Evolutionary conservation across 2,113 vertebrate genomes (phyloP).

Genomic region (Campylomormyrus tamandua): DNA sequence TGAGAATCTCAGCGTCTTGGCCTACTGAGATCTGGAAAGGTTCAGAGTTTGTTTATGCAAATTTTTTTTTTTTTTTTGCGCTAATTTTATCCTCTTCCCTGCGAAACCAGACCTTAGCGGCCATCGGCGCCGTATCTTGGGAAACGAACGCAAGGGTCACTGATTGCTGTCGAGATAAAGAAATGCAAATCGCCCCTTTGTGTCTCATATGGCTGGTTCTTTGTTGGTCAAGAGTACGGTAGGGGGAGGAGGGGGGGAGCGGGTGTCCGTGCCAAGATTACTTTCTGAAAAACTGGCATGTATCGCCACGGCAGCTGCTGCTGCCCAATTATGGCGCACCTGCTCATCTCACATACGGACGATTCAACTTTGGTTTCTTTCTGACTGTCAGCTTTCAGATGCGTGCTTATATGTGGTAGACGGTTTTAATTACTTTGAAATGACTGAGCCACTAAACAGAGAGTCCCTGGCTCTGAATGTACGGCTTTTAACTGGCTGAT

Average conservation of each 20-base stretch:
- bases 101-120: background rate
- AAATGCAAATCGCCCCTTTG: slow-evolving; percentile 22
- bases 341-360: slow-evolving; percentile 38
- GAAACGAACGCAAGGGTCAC: slow-evolving; percentile 1
- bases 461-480: slow-evolving; percentile 4
- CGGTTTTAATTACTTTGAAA: slow-evolving; percentile 35
- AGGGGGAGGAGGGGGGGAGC: background rate
- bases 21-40: background rate
- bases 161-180: slow-evolving; percentile 4
- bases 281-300: slow-evolving; percentile 15
- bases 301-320: slow-evolving; percentile 49
- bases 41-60: background rate
- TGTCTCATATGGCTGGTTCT: slow-evolving; percentile 7
- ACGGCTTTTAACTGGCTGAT: slow-evolving; percentile 8
- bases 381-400: slow-evolving; percentile 29
- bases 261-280: background rate
- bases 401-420: slow-evolving; percentile 29
- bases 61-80: background rate
- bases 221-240: slow-evolving; percentile 10
- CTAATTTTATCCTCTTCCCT: background rate
- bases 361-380: slow-evolving; percentile 39
- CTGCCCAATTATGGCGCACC: slow-evolving; percentile 43
- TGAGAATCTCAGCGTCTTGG: background rate
- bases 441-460: slow-evolving; percentile 24
- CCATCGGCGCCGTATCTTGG: background rate